Evolutionary conservation across 2,797 vertebrate genomes (phyloP).

Genomic region (Megalops cyprinoides): DNA sequence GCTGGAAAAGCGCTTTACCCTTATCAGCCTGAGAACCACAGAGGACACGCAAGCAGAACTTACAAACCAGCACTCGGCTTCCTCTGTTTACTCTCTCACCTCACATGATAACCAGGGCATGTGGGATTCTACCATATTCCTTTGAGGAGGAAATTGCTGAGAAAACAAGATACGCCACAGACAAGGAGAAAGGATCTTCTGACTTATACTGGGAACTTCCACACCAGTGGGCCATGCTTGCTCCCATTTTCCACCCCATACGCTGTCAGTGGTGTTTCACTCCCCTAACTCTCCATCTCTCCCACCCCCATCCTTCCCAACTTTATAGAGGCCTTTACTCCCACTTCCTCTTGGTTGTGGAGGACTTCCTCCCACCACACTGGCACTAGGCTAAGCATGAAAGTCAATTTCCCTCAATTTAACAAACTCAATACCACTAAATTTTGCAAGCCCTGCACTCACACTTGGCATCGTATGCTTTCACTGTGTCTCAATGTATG

Average conservation of each 20-base stretch:
- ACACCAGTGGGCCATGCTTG: neutral
- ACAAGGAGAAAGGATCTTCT: constrained; percentile 49
- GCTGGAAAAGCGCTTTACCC: neutral
- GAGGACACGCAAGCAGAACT: neutral
- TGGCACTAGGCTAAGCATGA: neutral
- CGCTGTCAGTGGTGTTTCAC: neutral
- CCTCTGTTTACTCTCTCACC: constrained; percentile 23
- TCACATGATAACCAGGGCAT: constrained; percentile 29
- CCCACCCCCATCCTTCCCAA: neutral
- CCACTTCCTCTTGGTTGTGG: neutral
- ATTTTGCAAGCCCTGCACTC: neutral
- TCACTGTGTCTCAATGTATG: neutral
- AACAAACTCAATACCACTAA: too few relatives aligned
- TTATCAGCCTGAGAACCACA: constrained; percentile 26
- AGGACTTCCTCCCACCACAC: neutral
- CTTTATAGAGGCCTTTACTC: neutral
- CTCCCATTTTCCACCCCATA: neutral
- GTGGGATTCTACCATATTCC: constrained; percentile 48
- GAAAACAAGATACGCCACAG: constrained; percentile 63
- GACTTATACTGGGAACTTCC: constrained; percentile 48
- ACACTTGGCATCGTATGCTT: neutral
- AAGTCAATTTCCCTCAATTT: too few relatives aligned
- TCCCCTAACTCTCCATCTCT: neutral
- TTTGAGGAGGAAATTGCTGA: constrained; percentile 63
- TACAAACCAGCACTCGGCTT: constrained; percentile 37